Evolutionary conservation across 2,113 vertebrate species (phyloP).

Genomic region (Xenotilapia longispinis): DNA sequence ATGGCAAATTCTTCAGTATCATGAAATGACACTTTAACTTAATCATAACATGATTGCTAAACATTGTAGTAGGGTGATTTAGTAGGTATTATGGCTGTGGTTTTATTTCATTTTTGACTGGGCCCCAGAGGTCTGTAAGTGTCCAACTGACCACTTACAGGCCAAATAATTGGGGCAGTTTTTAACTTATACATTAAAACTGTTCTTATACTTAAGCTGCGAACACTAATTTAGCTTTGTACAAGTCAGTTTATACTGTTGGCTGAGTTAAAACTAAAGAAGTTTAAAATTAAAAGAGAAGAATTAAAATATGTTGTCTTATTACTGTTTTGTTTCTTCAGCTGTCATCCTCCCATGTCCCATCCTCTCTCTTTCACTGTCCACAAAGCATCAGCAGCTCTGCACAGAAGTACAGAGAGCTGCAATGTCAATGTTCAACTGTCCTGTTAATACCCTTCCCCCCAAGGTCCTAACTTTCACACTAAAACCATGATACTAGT

Average conservation of each 20-base stretch:
- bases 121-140: neutral
- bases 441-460: neutral
- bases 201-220: neutral
- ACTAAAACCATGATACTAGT: neutral
- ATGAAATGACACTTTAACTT: neutral
- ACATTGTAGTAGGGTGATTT: neutral
- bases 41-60: neutral
- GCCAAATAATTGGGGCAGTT: neutral
- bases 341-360: neutral
- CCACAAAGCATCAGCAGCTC: neutral
- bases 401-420: neutral
- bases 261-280: neutral
- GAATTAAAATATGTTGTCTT: neutral
- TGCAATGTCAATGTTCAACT: neutral
- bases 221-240: neutral
- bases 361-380: neutral
- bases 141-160: neutral
- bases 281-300: neutral
- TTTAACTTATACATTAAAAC: neutral
- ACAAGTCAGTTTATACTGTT: neutral
- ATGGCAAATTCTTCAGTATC: neutral
- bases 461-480: neutral
- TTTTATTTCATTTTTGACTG: neutral
- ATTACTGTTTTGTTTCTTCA: neutral
- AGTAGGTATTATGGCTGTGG: neutral